Conservation (phyloP, 2,888 invertebrate genomes). For the Caenorhabditis plicata region DNA sequence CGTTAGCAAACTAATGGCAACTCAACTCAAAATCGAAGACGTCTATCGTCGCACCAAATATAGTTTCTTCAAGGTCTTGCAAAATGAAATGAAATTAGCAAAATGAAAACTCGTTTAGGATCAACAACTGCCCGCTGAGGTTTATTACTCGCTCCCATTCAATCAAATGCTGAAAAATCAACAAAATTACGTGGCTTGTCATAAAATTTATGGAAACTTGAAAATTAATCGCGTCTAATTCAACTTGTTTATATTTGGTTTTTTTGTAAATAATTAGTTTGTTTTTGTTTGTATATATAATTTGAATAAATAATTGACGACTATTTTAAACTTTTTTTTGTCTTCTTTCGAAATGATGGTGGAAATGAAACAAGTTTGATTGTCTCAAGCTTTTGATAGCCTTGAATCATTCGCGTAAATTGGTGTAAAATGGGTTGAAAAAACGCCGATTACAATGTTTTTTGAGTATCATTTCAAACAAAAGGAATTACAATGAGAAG, state of each 20-base stretch:
- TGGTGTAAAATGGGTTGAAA: background rate
- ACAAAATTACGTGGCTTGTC: conserved; percentile 59
- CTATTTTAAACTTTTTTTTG: too few species aligned
- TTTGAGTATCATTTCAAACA: background rate
- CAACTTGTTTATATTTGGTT: background rate
- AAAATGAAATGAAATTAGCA: background rate
- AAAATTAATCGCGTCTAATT: conserved; percentile 40
- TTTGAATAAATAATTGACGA: background rate
- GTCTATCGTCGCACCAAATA: conserved; percentile 60
- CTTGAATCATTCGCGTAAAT: too few species aligned
- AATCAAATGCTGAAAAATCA: conserved; percentile 62
- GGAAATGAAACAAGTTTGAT: too few species aligned
- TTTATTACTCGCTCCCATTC: conserved; percentile 63
- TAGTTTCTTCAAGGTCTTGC: conserved; percentile 48
- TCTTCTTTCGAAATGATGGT: too few species aligned
- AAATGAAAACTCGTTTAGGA: conserved; percentile 25
- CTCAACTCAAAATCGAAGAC: conserved; percentile 55
- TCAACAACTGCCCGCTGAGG: conserved; percentile 63
- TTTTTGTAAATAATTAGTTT: conserved; percentile 28
- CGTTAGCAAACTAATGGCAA: conserved; percentile 60
- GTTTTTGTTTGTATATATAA: background rate
- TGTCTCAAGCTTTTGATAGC: too few species aligned
- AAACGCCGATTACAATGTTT: background rate
- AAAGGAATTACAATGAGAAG: background rate
- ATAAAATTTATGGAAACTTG: conserved; percentile 63